These are phyloP conservation scores for Mastacembelus armatus DNA, from an alignment of 2,797 vertebrate species.

Conservation along the genomic window DNA sequence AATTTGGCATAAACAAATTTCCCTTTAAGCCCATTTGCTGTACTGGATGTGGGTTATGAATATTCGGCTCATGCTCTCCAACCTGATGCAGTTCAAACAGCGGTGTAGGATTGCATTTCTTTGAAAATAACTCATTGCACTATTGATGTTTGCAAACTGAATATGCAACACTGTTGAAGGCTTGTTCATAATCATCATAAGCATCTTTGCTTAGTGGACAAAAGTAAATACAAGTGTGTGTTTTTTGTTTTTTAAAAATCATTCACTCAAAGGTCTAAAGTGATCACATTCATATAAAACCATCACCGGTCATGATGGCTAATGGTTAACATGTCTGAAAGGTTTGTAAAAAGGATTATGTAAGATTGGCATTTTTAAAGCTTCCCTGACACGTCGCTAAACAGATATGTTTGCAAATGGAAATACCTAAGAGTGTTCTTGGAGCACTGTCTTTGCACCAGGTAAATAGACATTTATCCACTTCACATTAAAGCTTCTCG, in stretches of 20 bases:
- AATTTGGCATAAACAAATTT: background rate
- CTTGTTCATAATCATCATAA: too few relatives aligned
- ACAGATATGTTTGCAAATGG: background rate
- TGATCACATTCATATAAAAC: conserved; percentile 44
- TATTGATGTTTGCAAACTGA: too few relatives aligned
- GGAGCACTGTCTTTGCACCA: background rate
- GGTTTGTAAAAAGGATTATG: background rate
- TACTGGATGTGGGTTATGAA: background rate
- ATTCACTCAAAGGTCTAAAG: too few relatives aligned
- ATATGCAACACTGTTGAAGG: too few relatives aligned
- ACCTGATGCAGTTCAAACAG: too few relatives aligned
- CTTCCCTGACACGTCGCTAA: background rate
- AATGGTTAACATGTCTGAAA: conserved; percentile 48
- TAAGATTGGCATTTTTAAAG: background rate
- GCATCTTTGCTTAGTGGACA: too few relatives aligned
- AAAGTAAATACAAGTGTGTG: too few relatives aligned
- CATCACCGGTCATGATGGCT: conserved; percentile 24
- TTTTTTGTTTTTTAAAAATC: conserved; percentile 19
- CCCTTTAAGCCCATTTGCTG: too few relatives aligned
- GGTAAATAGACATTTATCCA: conserved; percentile 23
- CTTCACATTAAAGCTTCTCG: background rate
- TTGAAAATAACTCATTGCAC: too few relatives aligned
- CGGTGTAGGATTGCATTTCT: too few relatives aligned
- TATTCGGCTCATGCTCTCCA: background rate
- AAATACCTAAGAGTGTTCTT: background rate